These are phyloP conservation scores for Eupleurogrammus muticus DNA, from an alignment of 2,797 vertebrate genomes.

Conservation along the genomic window DNA sequence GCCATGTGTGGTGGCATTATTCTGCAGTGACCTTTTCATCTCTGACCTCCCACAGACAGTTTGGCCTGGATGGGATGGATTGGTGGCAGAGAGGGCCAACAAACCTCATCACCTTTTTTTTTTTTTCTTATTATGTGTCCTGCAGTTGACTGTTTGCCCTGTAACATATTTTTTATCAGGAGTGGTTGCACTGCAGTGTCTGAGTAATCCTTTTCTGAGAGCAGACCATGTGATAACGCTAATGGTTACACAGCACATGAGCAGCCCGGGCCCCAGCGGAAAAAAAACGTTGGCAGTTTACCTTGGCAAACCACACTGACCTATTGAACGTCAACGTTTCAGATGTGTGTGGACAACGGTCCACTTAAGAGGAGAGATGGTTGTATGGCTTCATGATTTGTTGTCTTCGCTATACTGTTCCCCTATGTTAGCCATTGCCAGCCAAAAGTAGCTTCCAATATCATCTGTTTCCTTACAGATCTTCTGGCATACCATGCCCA, in stretches of 20 bases:
- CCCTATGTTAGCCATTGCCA: neutral
- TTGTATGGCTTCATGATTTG: no score
- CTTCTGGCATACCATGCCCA: no score
- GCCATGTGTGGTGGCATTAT: slow-evolving; percentile 40
- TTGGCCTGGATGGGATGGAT: slow-evolving; percentile 29
- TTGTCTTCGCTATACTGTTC: neutral
- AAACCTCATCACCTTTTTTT: slow-evolving; percentile 38
- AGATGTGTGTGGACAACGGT: no score
- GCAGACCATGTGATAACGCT: slow-evolving; percentile 5
- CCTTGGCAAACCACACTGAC: no score
- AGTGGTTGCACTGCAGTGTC: slow-evolving; percentile 21
- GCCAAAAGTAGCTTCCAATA: neutral
- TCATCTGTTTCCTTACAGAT: no score
- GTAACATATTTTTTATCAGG: slow-evolving; percentile 39
- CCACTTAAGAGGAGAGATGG: no score
- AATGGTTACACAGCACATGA: neutral
- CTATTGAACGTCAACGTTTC: no score
- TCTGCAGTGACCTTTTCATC: slow-evolving; percentile 53
- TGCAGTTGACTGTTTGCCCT: slow-evolving; percentile 40
- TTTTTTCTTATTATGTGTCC: slow-evolving; percentile 30
- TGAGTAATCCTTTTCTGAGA: slow-evolving; percentile 1
- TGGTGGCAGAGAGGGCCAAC: slow-evolving; percentile 34
- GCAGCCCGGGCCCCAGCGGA: no score
- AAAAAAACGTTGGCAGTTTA: no score
- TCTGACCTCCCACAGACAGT: slow-evolving; percentile 31